Evolutionary conservation across 2,797 vertebrate genomes (phyloP).

Genomic region (Acanthornis magna): DNA sequence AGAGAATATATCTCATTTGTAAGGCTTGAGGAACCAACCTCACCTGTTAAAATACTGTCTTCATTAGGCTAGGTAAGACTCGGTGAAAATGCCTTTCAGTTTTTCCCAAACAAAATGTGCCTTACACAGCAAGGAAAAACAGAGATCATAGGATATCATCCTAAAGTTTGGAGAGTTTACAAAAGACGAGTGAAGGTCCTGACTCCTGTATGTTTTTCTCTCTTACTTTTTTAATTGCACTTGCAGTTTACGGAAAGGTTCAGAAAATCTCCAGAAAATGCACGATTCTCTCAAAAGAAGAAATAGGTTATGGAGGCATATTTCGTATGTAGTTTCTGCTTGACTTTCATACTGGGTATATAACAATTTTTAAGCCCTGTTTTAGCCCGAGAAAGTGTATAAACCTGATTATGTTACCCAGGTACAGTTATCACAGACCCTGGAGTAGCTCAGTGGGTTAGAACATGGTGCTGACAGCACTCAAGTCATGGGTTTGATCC

Average conservation of each 20-base stretch:
- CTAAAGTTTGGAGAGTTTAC: neutral
- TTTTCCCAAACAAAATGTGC: neutral
- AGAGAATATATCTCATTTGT: neutral
- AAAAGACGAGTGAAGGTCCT: neutral
- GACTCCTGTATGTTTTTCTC: neutral
- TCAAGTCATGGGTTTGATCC: neutral
- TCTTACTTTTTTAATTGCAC: neutral
- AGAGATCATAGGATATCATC: neutral
- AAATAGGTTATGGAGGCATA: neutral
- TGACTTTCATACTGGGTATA: neutral
- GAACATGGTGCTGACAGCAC: neutral
- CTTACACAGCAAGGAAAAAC: neutral
- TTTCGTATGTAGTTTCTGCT: neutral
- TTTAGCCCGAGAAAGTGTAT: neutral
- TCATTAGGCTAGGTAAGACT: neutral
- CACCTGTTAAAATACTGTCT: neutral
- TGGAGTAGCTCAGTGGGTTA: neutral
- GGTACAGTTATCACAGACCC: neutral
- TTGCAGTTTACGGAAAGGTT: neutral
- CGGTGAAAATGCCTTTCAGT: neutral
- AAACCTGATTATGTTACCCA: neutral
- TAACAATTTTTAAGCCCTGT: neutral
- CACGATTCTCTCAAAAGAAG: neutral
- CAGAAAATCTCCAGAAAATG: neutral
- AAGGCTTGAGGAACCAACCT: neutral